Evolutionary conservation across 2,797 vertebrate genomes (phyloP).

Genomic region (Acanthornis magna): DNA sequence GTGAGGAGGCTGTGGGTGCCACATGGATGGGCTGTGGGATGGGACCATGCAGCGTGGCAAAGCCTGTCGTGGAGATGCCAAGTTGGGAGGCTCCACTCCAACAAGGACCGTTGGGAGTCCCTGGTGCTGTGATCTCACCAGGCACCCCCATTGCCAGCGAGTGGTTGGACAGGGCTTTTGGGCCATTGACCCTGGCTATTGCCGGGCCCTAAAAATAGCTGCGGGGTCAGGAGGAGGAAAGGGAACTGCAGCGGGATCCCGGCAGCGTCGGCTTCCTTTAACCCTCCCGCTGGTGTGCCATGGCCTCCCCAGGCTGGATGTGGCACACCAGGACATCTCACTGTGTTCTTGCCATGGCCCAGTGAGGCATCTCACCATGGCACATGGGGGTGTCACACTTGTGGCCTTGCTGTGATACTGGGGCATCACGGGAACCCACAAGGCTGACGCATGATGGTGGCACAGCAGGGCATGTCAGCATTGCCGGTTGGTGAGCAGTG

Average conservation of each 20-base stretch:
- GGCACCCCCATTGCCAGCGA: no score
- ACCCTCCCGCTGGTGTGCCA: neutral
- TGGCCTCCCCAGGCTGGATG: neutral
- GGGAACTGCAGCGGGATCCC: neutral
- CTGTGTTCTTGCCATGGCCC: neutral
- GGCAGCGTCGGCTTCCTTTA: neutral
- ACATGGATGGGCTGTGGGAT: neutral
- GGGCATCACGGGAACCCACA: neutral
- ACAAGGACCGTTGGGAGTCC: accelerated
- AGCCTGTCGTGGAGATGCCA: accelerated
- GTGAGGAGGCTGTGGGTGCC: neutral
- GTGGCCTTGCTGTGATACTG: neutral
- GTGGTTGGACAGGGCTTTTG: neutral
- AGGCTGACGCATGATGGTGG: accelerated
- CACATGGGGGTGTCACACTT: neutral
- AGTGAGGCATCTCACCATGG: neutral
- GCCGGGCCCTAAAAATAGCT: constrained; percentile 25
- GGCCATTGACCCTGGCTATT: neutral
- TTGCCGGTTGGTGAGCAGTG: neutral
- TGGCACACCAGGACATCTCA: neutral
- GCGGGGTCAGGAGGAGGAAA: neutral
- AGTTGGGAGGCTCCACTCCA: neutral
- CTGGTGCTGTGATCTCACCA: neutral
- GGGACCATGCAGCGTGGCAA: neutral
- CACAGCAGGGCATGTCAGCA: accelerated